Base-by-base conservation (phyloP, 2,888 invertebrate genomes). In the Caenorhabditis panamensis region DNA sequence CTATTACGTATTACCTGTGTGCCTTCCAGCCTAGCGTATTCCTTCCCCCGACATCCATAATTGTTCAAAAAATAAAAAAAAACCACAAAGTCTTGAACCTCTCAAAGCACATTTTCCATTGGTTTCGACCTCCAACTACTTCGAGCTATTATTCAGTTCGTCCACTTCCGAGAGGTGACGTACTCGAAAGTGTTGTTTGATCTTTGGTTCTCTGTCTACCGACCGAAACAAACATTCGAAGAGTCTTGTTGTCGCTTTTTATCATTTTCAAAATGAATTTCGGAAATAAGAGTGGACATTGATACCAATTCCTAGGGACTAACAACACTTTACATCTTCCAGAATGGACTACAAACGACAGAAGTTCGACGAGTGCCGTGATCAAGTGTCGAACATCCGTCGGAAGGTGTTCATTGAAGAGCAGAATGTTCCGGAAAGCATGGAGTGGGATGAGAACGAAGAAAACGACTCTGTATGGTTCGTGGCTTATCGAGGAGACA, bases 391-490 rank as follows among this genome's bases (percentile, higher is more conserved):
- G 22, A 54, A 75, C 24, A 69, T 80, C 26, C 73, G 80, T 4
- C 54, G 62, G 49, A 77, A 77, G 37, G 77, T 77, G 6, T 85
- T 83, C 49, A 75, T 83, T 26, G 76, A 76, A 18, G 85, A 84
- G 59, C 85, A 85, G 66, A 75, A 71, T 6, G 78, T 82, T 37
- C 79, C 83, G 9, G 64, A 61, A 28, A 26, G 76, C 13, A 72
- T 72, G 37, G 85, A 85, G 62, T 79, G 82, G 75, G 79, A 81
- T 37, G 83, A 79, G 22, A 11, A 71, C 2, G 84, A 85, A 28
- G 83, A 83, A 44, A 41, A 49, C 16, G 53, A 56, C 16, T 75
- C 72, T 2, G n/a, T 71, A 0, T 80, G 75, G 59, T 80, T 82
- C 56, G 68, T 82, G 18, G 69, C 69, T 24, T 62, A 63, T 31